phyloP scores from a whole-genome alignment of 2,888 invertebrate genomes.

The Pelosia muscerda region DNA sequence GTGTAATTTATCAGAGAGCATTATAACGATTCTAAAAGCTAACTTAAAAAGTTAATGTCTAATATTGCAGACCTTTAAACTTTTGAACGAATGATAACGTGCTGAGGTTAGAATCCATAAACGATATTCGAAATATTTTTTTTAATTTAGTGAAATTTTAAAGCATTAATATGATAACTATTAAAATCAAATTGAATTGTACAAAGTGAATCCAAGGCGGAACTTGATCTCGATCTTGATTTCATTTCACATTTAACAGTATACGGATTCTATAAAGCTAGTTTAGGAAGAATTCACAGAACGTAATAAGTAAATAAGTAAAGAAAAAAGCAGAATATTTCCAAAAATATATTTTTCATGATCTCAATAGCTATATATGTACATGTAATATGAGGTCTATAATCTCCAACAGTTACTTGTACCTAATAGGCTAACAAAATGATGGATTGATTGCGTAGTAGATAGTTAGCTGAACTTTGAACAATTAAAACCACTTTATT shows the following conservation, averaged over 20 bases:
- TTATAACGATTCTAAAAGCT: background rate
- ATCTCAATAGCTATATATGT: too few relatives aligned
- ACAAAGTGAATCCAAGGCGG: too few relatives aligned
- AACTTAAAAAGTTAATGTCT: background rate
- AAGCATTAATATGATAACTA: too few relatives aligned
- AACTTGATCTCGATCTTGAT: too few relatives aligned
- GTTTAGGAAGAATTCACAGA: background rate
- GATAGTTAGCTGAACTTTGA: too few relatives aligned
- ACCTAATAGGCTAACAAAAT: too few relatives aligned
- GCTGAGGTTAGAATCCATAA: background rate
- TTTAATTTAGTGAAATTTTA: background rate
- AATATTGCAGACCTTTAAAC: background rate
- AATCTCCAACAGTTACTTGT: too few relatives aligned
- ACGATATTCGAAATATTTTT: background rate
- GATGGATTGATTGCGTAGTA: too few relatives aligned
- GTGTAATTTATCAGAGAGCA: slow-evolving; percentile 12
- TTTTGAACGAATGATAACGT: background rate
- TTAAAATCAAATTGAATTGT: too few relatives aligned
- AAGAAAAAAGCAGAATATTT: background rate
- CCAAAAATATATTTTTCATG: too few relatives aligned
- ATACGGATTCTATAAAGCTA: background rate
- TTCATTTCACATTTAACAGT: background rate
- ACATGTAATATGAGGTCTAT: too few relatives aligned
- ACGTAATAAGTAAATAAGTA: background rate
- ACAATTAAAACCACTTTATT: background rate